Evolutionary conservation across 2,888 invertebrate genomes (phyloP).

Genomic region (Elmis aenea): DNA sequence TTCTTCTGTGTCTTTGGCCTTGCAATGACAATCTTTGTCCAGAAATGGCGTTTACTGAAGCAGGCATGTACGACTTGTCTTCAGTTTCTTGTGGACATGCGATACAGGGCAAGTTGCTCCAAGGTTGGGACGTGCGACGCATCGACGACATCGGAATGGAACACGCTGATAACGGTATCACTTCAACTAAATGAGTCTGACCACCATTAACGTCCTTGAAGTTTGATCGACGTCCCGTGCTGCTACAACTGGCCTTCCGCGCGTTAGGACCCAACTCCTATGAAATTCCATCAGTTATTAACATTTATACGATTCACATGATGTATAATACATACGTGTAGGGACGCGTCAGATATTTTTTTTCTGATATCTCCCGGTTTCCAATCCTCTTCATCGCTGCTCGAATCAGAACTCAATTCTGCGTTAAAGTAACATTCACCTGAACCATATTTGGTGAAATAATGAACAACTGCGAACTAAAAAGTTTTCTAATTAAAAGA

Average conservation of each 20-base stretch:
- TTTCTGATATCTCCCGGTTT: conserved; percentile 13
- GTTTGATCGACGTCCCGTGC: conserved; percentile 10
- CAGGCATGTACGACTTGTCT: conserved; percentile 17
- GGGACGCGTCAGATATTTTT: conserved; percentile 13
- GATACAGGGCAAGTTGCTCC: conserved; percentile 41
- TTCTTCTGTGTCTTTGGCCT: conserved; percentile 25
- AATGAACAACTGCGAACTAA: conserved; percentile 76
- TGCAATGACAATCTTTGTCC: conserved; percentile 29
- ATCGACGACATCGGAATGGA: conserved; percentile 47
- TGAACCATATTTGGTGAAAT: conserved; percentile 78
- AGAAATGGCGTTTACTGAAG: conserved; percentile 26
- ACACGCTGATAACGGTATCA: conserved; percentile 60
- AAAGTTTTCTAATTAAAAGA: conserved; percentile 21
- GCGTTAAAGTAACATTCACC: conserved; percentile 72
- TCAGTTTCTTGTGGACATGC: conserved; percentile 25
- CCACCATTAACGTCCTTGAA: conserved; percentile 23
- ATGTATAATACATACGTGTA: conserved; percentile 14
- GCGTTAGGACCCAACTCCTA: conserved; percentile 12
- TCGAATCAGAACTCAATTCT: conserved; percentile 58
- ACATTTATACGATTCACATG: background rate
- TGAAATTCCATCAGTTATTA: background rate
- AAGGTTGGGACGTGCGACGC: conserved; percentile 42
- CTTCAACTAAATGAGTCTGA: conserved; percentile 48
- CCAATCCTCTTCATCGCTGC: conserved; percentile 50
- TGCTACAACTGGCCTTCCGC: conserved; percentile 11